These are phyloP conservation scores for Toxotes jaculatrix DNA, from an alignment of 2,113 vertebrate genomes.

Conservation along the genomic window DNA sequence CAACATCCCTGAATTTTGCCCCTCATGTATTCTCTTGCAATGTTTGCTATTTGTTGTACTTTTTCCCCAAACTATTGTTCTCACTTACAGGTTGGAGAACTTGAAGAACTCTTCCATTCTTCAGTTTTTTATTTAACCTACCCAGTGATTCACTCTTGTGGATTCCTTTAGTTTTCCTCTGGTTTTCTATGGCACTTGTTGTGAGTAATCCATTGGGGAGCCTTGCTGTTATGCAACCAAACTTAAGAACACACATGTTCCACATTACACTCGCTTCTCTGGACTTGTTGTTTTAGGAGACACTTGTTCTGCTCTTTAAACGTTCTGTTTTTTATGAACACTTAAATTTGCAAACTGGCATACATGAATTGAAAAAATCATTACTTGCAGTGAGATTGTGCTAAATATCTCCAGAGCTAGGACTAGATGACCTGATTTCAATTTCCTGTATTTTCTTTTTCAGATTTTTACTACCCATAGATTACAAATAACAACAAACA, in stretches of 20 bases:
- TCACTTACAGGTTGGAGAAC: not conserved
- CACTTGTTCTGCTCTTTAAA: conserved; percentile 16
- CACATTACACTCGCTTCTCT: conserved; percentile 7
- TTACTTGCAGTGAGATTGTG: not conserved
- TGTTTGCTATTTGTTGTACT: not conserved
- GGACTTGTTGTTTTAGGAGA: not conserved
- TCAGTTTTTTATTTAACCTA: not conserved
- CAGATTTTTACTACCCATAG: not conserved
- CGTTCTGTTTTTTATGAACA: not conserved
- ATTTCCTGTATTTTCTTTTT: not conserved
- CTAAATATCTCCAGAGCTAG: not conserved
- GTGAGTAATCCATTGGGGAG: conserved; percentile 10
- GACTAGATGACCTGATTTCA: not conserved
- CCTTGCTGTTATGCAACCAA: conserved; percentile 29
- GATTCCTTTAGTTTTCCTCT: not conserved
- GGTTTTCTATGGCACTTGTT: conserved; percentile 44
- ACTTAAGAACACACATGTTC: conserved; percentile 2
- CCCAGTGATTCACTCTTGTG: not conserved
- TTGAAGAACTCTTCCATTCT: not conserved
- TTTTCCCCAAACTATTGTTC: not conserved
- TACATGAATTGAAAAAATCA: not conserved
- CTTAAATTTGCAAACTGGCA: not conserved
- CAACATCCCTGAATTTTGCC: not conserved
- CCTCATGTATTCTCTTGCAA: not conserved
- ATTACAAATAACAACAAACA: not conserved